Evolutionary conservation across 2,113 vertebrate genomes (phyloP), one percentile per base, ranked within the genome.

Genomic region (Thomomys bottae): DNA sequence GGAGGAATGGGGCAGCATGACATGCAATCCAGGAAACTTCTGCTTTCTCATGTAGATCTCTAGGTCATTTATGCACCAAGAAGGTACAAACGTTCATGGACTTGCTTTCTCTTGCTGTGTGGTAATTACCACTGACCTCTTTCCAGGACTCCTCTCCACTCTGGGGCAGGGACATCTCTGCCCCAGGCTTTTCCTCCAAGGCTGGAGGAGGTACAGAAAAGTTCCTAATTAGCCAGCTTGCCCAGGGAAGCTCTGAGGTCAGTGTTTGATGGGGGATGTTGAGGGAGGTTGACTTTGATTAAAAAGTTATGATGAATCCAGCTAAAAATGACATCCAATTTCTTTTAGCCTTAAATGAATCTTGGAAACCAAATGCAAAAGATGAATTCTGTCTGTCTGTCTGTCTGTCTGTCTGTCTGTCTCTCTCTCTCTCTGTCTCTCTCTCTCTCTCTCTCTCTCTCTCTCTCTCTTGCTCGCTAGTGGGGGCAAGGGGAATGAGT

Each of bases 301-400:
- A 98, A 98, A 98, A 96, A 97, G 92, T 93, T 95, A 92, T 96
- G 97, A 97, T 97, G 97, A 97, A 96, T 98, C 95, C 96, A 97
- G 97, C 96, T 97, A 98, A 98, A 97, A 98, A 93, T 96, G 97
- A 97, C 97, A 97, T 96, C 97, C 97, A 88, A 96, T 97, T 95
- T 97, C 96, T 96, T 95, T 93, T 84, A 36, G 94, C 91, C 61
- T 87, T 87, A 92, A 96, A 94, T 96, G 89, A 95, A 96, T 96
- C 92, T 96, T 93, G 38, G 57, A 94, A 96, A 95, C 92, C 89
- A 91, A 95, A 96, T 93, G 95, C 96, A 96, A 97, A 54, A 97
- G 94, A 91, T 94, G 94, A 97, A 91, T 83, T 80, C 70, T 77
- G 96, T 26, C 24, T 61, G 7, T 84, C 63, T 15, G 49, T 6